Conservation (phyloP, 2,113 vertebrate genomes). For the Oryzias curvinotus region DNA sequence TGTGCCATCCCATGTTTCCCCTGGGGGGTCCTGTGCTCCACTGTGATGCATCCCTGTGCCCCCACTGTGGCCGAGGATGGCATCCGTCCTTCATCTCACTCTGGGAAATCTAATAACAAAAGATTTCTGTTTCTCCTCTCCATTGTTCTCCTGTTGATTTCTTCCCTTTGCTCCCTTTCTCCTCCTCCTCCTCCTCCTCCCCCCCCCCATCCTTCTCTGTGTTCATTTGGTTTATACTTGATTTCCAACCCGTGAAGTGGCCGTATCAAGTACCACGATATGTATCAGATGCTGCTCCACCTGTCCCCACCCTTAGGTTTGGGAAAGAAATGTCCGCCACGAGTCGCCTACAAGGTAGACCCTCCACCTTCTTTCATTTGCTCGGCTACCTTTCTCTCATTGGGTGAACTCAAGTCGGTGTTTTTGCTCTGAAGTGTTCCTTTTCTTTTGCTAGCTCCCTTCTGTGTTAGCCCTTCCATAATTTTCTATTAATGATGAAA, state of each 20-base stretch:
- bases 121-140: constrained; percentile 84
- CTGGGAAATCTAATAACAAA: constrained; percentile 83
- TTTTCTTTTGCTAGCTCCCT: constrained; percentile 51
- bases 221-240: constrained; percentile 53
- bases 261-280: constrained; percentile 98
- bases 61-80: constrained; percentile 66
- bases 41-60: constrained; percentile 70
- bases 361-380: constrained; percentile 48
- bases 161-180: constrained; percentile 51
- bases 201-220: constrained; percentile 67
- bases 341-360: constrained; percentile 99
- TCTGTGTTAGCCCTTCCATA: constrained; percentile 48
- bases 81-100: constrained; percentile 73
- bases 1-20: constrained; percentile 66
- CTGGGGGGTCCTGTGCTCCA: constrained; percentile 70
- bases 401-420: constrained; percentile 66
- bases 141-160: constrained; percentile 59
- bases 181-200: constrained; percentile 62
- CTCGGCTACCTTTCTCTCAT: constrained; percentile 52
- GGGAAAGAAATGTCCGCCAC: constrained; percentile 98
- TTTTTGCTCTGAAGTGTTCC: constrained; percentile 71
- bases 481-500: constrained; percentile 4
- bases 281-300: constrained; percentile 99
- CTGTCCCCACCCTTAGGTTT: constrained; percentile 99
- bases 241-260: constrained; percentile 82